Conservation (phyloP, 2,113 vertebrate genomes). For the Odobenus rosmarus region DNA sequence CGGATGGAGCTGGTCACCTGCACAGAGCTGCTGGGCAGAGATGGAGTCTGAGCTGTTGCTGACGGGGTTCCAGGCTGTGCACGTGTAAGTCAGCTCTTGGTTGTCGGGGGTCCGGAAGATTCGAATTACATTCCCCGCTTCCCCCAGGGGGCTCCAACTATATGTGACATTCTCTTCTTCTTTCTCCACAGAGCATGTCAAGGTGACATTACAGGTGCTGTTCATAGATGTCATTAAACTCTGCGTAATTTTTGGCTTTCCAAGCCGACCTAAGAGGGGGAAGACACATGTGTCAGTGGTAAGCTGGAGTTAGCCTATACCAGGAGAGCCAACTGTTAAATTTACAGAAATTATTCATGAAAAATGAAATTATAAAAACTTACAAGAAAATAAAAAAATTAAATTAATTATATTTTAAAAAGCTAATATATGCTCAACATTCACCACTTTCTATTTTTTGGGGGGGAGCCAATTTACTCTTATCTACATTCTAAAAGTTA, state of each 20-base stretch:
- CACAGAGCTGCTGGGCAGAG: conserved; percentile 47
- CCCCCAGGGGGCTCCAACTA: conserved; percentile 63
- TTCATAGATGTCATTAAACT: conserved; percentile 41
- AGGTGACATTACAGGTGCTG: conserved; percentile 75
- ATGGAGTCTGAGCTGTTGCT: conserved; percentile 69
- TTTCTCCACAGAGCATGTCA: conserved; percentile 65
- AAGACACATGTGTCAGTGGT: background rate
- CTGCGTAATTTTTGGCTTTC: conserved; percentile 67
- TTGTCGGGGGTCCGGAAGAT: conserved; percentile 33
- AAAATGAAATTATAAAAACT: background rate
- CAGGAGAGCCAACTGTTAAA: background rate
- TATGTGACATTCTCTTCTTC: conserved; percentile 67
- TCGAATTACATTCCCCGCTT: conserved; percentile 31
- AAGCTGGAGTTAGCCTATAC: background rate
- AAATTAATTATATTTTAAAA: background rate
- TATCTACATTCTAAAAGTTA: background rate
- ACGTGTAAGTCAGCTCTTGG: conserved; percentile 46
- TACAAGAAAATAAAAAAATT: background rate
- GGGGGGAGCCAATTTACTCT: background rate
- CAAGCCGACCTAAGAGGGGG: conserved; percentile 54
- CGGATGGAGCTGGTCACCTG: conserved; percentile 33
- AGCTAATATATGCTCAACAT: background rate
- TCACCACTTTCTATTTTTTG: background rate
- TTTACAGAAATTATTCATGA: background rate
- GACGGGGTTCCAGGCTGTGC: conserved; percentile 71